Evolutionary conservation across 2,888 invertebrate genomes (phyloP).

Genomic region (Coremacera marginata): DNA sequence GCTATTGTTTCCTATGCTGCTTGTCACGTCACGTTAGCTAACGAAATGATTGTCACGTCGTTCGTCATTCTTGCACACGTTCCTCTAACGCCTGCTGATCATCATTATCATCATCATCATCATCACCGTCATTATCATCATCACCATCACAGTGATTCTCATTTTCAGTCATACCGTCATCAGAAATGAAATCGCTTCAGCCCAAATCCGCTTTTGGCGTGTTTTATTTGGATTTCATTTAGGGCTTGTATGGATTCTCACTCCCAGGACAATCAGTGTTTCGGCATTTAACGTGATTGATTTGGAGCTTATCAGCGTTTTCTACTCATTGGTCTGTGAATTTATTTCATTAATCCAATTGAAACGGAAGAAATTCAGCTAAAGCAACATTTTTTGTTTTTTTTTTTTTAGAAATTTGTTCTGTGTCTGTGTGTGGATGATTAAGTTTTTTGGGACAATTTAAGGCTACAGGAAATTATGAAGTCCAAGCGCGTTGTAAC

Average conservation of each 20-base stretch:
- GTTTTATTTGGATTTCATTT: conserved; percentile 24
- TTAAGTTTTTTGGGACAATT: too few relatives aligned
- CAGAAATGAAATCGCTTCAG: conserved; percentile 19
- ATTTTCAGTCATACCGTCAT: neutral
- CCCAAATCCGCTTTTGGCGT: conserved; percentile 34
- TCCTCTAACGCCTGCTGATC: neutral
- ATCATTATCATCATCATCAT: neutral
- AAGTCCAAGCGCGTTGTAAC: too few relatives aligned
- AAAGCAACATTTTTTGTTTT: neutral
- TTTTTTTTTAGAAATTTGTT: too few relatives aligned
- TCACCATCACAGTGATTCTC: neutral
- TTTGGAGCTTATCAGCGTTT: conserved; percentile 33
- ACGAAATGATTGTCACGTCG: neutral
- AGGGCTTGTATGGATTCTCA: neutral
- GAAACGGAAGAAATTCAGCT: neutral
- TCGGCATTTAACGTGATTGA: conserved; percentile 33
- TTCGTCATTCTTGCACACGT: neutral
- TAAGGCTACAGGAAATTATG: too few relatives aligned
- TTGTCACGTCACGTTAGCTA: neutral
- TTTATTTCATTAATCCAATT: conserved; percentile 21
- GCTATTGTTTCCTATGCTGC: neutral
- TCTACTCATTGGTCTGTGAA: conserved; percentile 25
- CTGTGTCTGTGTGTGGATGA: too few relatives aligned
- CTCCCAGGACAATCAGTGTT: conserved; percentile 25
- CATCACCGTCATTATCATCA: neutral